phyloP scores from a whole-genome alignment of 2,888 invertebrate genomes.

The Diaphora mendica region DNA sequence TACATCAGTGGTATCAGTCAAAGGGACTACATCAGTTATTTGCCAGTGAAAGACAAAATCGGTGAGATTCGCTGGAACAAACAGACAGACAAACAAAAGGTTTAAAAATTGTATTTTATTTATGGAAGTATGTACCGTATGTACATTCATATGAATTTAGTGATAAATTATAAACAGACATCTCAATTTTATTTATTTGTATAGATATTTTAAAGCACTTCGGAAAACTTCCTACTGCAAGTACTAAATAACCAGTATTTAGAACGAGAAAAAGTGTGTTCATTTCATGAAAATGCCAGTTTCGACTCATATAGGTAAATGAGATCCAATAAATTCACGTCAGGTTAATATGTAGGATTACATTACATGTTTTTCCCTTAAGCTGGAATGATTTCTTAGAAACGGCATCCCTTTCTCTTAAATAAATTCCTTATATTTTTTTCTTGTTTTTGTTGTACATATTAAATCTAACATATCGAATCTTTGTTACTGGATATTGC shows the following conservation, averaged over 20 bases:
- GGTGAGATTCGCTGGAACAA: no score
- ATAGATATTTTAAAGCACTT: neutral
- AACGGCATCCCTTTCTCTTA: neutral
- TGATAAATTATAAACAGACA: no score
- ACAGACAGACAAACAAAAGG: no score
- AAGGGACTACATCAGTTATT: no score
- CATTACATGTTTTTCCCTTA: constrained; percentile 1
- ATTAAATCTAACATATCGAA: neutral
- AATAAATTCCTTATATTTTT: constrained; percentile 10
- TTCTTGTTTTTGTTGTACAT: neutral
- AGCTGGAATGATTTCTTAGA: constrained; percentile 3
- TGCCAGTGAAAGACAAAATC: no score
- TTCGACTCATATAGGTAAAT: constrained; percentile 8
- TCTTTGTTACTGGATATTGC: neutral
- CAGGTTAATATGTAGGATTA: constrained; percentile 10
- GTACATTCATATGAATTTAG: no score
- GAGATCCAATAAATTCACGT: constrained; percentile 18
- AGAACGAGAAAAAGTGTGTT: neutral
- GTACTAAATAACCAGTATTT: neutral
- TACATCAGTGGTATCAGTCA: no score
- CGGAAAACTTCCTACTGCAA: neutral
- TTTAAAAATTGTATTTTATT: no score
- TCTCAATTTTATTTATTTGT: no score
- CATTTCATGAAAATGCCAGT: constrained; percentile 2
- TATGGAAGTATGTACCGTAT: no score